Percentiles rank a stretch among this genome's conserved stretches.
Conservation (phyloP, 2,113 vertebrate species). For the Corvus hawaiiensis region DNA sequence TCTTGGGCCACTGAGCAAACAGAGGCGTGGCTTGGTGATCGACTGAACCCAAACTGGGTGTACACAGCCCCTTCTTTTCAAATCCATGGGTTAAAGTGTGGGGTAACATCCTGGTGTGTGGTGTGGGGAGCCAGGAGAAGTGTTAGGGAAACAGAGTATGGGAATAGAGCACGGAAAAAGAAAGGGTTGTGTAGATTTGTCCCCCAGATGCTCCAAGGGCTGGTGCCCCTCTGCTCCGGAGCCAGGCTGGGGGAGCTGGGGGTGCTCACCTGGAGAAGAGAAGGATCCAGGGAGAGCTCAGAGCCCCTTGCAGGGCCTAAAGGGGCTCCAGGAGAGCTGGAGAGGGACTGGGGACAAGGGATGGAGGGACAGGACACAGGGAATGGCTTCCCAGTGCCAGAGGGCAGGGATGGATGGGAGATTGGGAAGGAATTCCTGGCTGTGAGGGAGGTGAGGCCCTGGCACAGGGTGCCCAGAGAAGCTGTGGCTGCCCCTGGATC, state of each 20-base stretch:
- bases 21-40: background rate
- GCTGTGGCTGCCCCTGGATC: background rate
- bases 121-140: background rate
- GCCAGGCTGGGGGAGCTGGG: background rate
- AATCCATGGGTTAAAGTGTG: background rate
- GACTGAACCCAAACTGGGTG: background rate
- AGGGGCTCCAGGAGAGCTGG: background rate
- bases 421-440: background rate
- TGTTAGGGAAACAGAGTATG: accelerated
- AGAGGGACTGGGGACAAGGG: background rate
- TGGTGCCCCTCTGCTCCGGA: background rate
- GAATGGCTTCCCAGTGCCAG: background rate
- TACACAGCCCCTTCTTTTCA: background rate
- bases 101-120: background rate
- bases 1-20: background rate
- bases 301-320: background rate
- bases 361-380: background rate
- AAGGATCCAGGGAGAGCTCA: background rate
- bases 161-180: background rate
- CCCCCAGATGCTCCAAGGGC: background rate
- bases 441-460: background rate
- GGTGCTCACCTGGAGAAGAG: accelerated
- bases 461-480: accelerated
- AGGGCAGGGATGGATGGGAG: background rate
- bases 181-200: background rate